phyloP scores from a whole-genome alignment of 2,888 invertebrate species.

The Luffia ferchaultella region DNA sequence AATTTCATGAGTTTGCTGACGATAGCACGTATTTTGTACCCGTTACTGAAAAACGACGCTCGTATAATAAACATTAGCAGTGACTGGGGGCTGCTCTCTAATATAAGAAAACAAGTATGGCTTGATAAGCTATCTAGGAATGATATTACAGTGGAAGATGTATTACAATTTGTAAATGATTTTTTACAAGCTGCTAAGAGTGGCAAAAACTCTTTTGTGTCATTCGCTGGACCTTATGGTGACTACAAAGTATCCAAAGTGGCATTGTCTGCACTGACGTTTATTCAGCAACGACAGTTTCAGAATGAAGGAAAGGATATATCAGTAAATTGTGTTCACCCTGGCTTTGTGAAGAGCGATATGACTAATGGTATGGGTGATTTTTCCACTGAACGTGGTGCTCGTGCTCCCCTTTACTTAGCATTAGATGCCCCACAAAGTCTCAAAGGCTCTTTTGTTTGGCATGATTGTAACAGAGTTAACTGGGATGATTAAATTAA shows the following conservation, averaged over 20 bases:
- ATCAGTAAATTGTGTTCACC: slow-evolving; percentile 57
- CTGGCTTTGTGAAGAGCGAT: slow-evolving; percentile 57
- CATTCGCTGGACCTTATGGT: slow-evolving; percentile 55
- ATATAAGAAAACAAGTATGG: slow-evolving; percentile 53
- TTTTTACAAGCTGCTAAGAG: slow-evolving; percentile 64
- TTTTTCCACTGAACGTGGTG: slow-evolving; percentile 50
- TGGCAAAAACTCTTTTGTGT: slow-evolving; percentile 41
- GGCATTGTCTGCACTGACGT: slow-evolving; percentile 52
- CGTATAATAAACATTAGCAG: slow-evolving; percentile 81
- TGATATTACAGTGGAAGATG: slow-evolving; percentile 55
- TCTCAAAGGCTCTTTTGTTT: slow-evolving; percentile 52
- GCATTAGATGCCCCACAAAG: slow-evolving; percentile 52
- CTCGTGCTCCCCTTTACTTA: slow-evolving; percentile 46
- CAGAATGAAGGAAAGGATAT: slow-evolving; percentile 55
- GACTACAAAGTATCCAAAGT: slow-evolving; percentile 62
- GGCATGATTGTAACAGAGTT: slow-evolving; percentile 58
- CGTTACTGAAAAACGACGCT: slow-evolving; percentile 72
- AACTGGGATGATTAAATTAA: slow-evolving; percentile 54
- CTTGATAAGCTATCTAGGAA: slow-evolving; percentile 47
- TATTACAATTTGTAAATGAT: slow-evolving; percentile 61
- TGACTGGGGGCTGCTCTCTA: slow-evolving; percentile 60
- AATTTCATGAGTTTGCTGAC: slow-evolving; percentile 76
- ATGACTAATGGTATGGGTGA: slow-evolving; percentile 61
- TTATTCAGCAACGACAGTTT: slow-evolving; percentile 53
- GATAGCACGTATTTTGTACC: slow-evolving; percentile 74